phyloP scores from a whole-genome alignment of 2,888 invertebrate species.

The Philereme transversata region DNA sequence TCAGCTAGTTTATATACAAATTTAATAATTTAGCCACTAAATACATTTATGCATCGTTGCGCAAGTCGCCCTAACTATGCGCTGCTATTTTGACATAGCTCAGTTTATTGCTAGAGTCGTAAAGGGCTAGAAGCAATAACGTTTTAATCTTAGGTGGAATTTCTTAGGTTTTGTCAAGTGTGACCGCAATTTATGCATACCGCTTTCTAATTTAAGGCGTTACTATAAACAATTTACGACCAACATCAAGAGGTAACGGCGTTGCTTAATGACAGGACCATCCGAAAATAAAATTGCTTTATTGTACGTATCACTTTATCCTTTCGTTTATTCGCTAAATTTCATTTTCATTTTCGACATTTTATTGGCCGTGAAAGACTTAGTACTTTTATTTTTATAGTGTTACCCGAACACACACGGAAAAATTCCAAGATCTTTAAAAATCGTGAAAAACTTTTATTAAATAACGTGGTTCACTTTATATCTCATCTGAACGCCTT shows the following conservation, averaged over 20 bases:
- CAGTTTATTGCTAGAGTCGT: conserved; percentile 25
- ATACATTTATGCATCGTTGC: too few species aligned
- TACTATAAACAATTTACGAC: conserved; percentile 79
- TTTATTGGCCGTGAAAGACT: conserved; percentile 8
- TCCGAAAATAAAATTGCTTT: conserved; percentile 74
- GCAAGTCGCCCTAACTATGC: background rate
- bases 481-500: too few species aligned
- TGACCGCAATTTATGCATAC: conserved; percentile 57
- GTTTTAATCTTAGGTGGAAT: conserved; percentile 51
- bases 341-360: conserved; percentile 41
- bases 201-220: conserved; percentile 73
- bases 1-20: too few species aligned
- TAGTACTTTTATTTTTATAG: too few species aligned
- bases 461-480: background rate
- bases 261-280: conserved; percentile 70
- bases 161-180: conserved; percentile 48
- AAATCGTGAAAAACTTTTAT: background rate
- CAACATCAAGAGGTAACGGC: conserved; percentile 75
- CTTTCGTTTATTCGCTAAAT: conserved; percentile 54
- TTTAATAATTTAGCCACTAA: too few species aligned
- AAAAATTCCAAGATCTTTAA: too few species aligned
- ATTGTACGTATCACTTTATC: conserved; percentile 63
- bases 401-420: too few species aligned
- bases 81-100: conserved; percentile 26
- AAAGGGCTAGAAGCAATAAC: conserved; percentile 48